Conservation (phyloP, 2,888 invertebrate species). For the Metacarcinus magister region DNA sequence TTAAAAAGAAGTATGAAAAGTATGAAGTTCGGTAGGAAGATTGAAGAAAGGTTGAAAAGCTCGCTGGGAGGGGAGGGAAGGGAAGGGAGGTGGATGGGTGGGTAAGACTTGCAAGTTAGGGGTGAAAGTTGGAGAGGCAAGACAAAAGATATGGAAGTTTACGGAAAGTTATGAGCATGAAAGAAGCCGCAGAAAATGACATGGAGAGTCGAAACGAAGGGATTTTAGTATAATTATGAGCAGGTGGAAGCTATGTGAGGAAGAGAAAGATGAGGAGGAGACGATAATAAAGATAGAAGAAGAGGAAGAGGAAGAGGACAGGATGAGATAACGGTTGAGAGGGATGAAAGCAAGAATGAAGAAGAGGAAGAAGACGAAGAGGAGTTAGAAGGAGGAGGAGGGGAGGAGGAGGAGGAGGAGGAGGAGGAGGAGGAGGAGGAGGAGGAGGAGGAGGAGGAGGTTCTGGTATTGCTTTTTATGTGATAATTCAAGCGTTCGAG, state of each 20-base stretch:
- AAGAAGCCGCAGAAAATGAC: background rate
- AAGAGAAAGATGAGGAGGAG: background rate
- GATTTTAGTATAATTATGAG: background rate
- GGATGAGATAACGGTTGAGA: background rate
- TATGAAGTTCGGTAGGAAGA: background rate
- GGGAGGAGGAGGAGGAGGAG: slow-evolving; percentile 1
- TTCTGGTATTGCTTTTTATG: background rate
- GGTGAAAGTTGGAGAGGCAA: background rate
- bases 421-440: background rate
- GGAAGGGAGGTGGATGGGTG: background rate
- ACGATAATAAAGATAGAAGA: background rate
- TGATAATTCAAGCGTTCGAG: background rate
- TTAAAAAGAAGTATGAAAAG: background rate
- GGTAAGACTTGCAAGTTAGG: background rate
- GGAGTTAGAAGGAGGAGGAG: no score
- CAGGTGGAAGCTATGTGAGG: background rate
- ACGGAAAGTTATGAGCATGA: background rate
- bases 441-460: no score
- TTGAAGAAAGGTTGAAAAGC: background rate
- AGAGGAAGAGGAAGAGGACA: background rate
- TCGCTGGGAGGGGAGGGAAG: background rate
- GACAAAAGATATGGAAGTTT: background rate
- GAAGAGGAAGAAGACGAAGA: no score
- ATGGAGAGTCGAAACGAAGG: background rate
- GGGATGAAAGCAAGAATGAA: no score